phyloP scores from a whole-genome alignment of 2,797 vertebrate species.

The Melanotaenia boesemani region DNA sequence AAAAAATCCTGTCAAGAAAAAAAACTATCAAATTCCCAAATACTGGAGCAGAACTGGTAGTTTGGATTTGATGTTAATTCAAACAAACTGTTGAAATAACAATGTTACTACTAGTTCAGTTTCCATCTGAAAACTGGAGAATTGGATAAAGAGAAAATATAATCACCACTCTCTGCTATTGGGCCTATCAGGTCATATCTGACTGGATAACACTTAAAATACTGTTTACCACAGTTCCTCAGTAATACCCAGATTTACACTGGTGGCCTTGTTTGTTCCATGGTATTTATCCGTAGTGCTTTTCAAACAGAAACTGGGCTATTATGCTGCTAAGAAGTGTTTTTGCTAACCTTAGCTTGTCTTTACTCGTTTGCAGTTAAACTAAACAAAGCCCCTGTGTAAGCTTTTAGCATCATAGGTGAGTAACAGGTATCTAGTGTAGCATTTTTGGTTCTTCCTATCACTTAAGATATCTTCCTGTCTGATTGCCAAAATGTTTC shows the following conservation, averaged over 20 bases:
- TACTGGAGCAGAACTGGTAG: background rate
- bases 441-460: background rate
- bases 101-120: background rate
- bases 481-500: too few relatives aligned
- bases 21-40: background rate
- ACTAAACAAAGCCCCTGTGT: background rate
- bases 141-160: background rate
- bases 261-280: background rate
- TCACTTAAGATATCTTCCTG: too few relatives aligned
- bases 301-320: background rate
- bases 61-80: constrained; percentile 4
- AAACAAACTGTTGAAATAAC: background rate
- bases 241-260: constrained; percentile 1
- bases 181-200: background rate
- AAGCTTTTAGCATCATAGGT: background rate
- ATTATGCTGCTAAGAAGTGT: background rate
- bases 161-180: background rate
- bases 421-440: background rate
- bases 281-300: background rate
- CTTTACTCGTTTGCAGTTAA: background rate
- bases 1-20: background rate
- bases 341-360: background rate
- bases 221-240: background rate
- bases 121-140: background rate
- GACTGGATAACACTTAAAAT: background rate